phyloP scores from a whole-genome alignment of 2,797 vertebrate species.

The Hemitrygon akajei region DNA sequence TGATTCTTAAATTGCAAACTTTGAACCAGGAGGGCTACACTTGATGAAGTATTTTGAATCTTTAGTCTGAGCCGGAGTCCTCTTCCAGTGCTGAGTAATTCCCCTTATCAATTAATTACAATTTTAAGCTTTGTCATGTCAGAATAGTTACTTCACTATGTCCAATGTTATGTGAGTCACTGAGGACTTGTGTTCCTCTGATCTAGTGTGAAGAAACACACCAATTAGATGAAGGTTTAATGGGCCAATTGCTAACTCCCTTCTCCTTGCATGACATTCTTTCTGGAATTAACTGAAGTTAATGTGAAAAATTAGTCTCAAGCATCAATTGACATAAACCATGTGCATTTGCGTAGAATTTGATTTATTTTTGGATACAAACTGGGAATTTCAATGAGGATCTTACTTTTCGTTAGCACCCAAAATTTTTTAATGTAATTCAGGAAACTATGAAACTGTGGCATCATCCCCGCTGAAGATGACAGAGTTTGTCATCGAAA shows the following conservation, averaged over 20 bases:
- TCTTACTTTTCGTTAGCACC: background rate
- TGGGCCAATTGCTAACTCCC: background rate
- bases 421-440: background rate
- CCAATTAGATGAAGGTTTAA: background rate
- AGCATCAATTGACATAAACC: background rate
- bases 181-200: background rate
- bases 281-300: slow-evolving; percentile 1
- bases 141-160: background rate
- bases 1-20: background rate
- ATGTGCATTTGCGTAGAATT: background rate
- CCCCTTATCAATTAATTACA: background rate
- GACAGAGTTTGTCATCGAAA: too few species aligned
- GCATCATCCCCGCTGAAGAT: too few species aligned
- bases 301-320: background rate
- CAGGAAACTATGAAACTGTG: too few species aligned
- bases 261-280: background rate
- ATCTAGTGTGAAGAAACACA: background rate
- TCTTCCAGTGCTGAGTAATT: background rate
- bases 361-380: background rate
- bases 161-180: background rate
- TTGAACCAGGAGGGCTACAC: background rate
- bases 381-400: background rate
- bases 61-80: background rate
- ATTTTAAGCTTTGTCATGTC: background rate
- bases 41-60: background rate